A percentile compares a stretch with the other conserved stretches of the same genome.
Conservation (phyloP, 2,113 vertebrate species). For the Sorex fumeus region DNA sequence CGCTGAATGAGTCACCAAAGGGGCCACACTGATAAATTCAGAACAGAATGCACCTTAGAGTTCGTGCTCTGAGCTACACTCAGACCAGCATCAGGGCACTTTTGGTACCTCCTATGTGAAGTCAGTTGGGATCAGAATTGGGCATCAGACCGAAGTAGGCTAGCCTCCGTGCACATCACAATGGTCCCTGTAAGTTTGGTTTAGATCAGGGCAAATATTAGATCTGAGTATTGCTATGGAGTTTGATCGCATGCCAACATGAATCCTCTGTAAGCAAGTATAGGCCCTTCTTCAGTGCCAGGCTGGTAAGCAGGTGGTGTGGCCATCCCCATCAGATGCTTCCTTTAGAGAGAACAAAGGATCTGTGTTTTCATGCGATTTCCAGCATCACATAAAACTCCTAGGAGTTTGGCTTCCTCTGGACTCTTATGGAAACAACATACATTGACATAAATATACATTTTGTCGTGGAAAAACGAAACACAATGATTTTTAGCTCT, state of each 20-base stretch:
- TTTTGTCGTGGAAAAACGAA: constrained; percentile 71
- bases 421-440: constrained; percentile 70
- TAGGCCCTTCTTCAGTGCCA: neutral
- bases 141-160: neutral
- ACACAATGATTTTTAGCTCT: constrained; percentile 61
- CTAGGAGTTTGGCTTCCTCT: constrained; percentile 69
- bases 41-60: neutral
- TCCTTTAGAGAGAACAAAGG: constrained; percentile 69
- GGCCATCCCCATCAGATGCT: constrained; percentile 62
- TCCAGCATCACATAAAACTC: constrained; percentile 71
- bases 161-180: neutral
- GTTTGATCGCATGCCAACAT: neutral
- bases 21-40: neutral
- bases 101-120: neutral
- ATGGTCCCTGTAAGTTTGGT: neutral
- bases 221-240: neutral
- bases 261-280: neutral
- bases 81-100: neutral
- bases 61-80: neutral
- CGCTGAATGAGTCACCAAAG: neutral
- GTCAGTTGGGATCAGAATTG: neutral
- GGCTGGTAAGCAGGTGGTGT: neutral
- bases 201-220: neutral
- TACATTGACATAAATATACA: constrained; percentile 77
- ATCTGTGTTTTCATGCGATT: constrained; percentile 71